These are phyloP conservation scores for Nipponacmea schrenckii DNA, from an alignment of 2,888 invertebrate genomes.

Conservation along the genomic window DNA sequence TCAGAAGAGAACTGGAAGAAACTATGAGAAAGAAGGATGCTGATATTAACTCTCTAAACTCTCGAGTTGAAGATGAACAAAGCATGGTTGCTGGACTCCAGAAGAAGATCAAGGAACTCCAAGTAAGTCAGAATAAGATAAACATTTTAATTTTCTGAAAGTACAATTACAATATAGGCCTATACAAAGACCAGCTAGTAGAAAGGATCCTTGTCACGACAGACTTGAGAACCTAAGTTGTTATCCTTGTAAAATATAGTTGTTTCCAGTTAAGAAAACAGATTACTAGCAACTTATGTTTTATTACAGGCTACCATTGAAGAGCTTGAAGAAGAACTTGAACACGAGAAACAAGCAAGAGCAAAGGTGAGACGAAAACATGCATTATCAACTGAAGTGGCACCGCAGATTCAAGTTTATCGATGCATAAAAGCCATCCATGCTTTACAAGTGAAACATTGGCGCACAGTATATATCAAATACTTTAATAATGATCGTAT, in stretches of 20 bases:
- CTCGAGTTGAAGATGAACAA: constrained; percentile 96
- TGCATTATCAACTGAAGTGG: too few relatives aligned
- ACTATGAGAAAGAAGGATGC: constrained; percentile 83
- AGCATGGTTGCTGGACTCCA: constrained; percentile 94
- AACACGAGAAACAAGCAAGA: not conserved
- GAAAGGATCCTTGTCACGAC: too few relatives aligned
- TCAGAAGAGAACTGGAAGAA: constrained; percentile 52
- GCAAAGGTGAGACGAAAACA: not conserved
- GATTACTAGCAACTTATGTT: not conserved
- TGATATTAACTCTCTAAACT: constrained; percentile 92
- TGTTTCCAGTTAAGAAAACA: too few relatives aligned
- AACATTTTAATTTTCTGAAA: not conserved
- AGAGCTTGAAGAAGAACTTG: not conserved
- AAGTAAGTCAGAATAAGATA: not conserved
- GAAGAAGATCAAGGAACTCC: constrained; percentile 99
- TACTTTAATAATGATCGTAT: too few relatives aligned
- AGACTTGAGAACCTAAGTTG: too few relatives aligned
- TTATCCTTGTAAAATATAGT: too few relatives aligned
- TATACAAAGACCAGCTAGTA: too few relatives aligned
- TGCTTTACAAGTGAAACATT: too few relatives aligned
- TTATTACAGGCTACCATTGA: not conserved
- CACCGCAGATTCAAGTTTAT: too few relatives aligned
- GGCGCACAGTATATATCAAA: too few relatives aligned
- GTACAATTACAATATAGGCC: too few relatives aligned
- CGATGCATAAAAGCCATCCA: too few relatives aligned